phyloP scores from a whole-genome alignment of 2,888 invertebrate species.

The Lottia gigantea region DNA sequence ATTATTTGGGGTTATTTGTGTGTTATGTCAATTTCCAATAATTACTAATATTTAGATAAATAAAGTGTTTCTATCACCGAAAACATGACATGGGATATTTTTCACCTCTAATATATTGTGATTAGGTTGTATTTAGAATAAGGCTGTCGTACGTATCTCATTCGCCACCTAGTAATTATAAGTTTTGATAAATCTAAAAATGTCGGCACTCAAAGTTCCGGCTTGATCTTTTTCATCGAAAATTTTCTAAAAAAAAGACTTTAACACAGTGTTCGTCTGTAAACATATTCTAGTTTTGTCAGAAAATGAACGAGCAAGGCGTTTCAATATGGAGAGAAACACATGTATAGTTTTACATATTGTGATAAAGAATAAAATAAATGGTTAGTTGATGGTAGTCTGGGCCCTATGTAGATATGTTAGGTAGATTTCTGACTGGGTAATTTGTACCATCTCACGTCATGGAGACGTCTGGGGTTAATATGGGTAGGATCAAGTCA shows the following conservation, averaged over 20 bases:
- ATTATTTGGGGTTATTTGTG: not conserved
- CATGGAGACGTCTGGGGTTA: slow-evolving; percentile 3
- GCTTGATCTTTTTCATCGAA: no score
- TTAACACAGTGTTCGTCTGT: no score
- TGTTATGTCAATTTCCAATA: not conserved
- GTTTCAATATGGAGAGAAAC: no score
- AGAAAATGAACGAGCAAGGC: no score
- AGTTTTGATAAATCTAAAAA: slow-evolving; percentile 1
- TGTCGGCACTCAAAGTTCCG: not conserved
- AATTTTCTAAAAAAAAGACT: no score
- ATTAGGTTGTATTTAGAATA: not conserved
- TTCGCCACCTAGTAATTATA: slow-evolving; percentile 6
- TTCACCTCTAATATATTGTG: not conserved
- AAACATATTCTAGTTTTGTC: no score
- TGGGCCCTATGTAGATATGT: no score
- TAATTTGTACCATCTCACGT: not conserved
- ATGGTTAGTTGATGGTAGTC: no score
- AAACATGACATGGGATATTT: not conserved
- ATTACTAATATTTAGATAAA: not conserved
- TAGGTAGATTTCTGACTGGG: no score
- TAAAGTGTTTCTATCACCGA: slow-evolving; percentile 1
- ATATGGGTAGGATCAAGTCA: slow-evolving; percentile 4
- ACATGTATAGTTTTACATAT: no score
- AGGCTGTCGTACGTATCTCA: slow-evolving; percentile 6
- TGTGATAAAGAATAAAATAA: no score